Evolutionary conservation across 2,113 vertebrate species (phyloP), one percentile per base, ranked within the genome.

Genomic region (Clarias batrachus): DNA sequence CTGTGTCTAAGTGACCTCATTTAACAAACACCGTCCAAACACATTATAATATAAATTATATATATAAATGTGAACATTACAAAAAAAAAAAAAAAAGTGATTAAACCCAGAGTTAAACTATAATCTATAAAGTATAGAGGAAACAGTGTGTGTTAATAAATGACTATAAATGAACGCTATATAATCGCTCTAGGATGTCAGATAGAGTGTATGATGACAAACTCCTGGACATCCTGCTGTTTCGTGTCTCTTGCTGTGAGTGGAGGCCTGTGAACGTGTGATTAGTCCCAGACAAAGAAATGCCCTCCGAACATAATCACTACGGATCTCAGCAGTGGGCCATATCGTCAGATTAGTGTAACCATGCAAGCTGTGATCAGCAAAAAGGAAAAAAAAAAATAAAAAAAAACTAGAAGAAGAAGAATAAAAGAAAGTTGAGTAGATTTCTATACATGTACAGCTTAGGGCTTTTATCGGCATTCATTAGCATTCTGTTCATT

Each of bases 311-410:
- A 92, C 91, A 90, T 91, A 92, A 94, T 94, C 93, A 90, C 92
- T 86, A 89, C 86, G 91, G 91, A 91, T 91, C 91, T 93, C 91
- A 91, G 88, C 73, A 85, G 92, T 90, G 90, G 88, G 92, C 90
- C 91, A 92, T 92, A 93, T 93, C 91, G 86, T 90, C 91, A 83
- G 86, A 92, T 93, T 93, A 86, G 90, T 89, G 89, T 92, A 93
- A 93, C 93, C 92, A 92, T 92, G 89, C 91, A 93, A 93, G 90
- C 92, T 93, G 93, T 91, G 92, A 95, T 94, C 93, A 91, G 92
- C 91, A 74, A 81, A 88, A 90, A 88, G 27, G 21, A 83, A 37
- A 48, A 52, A 54, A 54, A 57, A 60, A n/a, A 5, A 4, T 56
- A 30, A 52, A 81, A 74, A 59, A 74, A n/a, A 14, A 23, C 86